Conservation (phyloP, 1,140 invertebrate genomes). For the Schlechtendalia chinensis region DNA sequence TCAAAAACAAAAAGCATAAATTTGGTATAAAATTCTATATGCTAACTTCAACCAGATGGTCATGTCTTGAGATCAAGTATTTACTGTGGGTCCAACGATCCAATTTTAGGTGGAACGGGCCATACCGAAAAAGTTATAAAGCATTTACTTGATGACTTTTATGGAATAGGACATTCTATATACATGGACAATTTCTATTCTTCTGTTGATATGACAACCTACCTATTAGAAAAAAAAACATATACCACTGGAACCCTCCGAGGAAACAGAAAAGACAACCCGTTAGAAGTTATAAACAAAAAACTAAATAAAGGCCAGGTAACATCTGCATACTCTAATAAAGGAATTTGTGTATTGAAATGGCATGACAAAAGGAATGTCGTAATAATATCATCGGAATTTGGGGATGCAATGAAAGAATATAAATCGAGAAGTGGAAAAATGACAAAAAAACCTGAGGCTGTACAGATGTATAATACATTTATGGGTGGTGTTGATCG, state of each 20-base stretch:
- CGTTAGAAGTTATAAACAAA: background rate
- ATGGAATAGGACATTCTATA: slow-evolving; percentile 20
- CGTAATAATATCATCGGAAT: background rate
- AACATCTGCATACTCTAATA: slow-evolving; percentile 10
- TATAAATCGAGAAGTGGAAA: slow-evolving; percentile 5
- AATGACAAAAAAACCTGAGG: background rate
- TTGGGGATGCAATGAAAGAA: slow-evolving; percentile 4
- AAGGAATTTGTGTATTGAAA: background rate
- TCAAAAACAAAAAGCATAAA: slow-evolving; percentile 17
- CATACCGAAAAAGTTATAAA: slow-evolving; percentile 3
- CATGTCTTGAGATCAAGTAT: slow-evolving; percentile 18
- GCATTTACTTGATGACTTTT: background rate
- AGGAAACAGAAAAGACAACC: slow-evolving; percentile 13
- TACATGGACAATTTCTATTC: slow-evolving; percentile 38
- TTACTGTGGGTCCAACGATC: slow-evolving; percentile 14
- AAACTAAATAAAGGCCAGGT: slow-evolving; percentile 9
- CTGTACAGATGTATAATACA: slow-evolving; percentile 10
- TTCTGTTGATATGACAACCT: background rate
- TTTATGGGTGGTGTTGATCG: slow-evolving; percentile 28
- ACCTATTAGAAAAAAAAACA: slow-evolving; percentile 12
- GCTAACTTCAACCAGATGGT: slow-evolving; percentile 19
- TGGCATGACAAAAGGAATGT: slow-evolving; percentile 38
- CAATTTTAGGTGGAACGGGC: slow-evolving; percentile 18
- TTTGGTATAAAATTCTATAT: slow-evolving; percentile 32
- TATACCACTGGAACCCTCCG: background rate